phyloP scores from a whole-genome alignment of 2,797 vertebrate species.

The Malurus leucopterus region DNA sequence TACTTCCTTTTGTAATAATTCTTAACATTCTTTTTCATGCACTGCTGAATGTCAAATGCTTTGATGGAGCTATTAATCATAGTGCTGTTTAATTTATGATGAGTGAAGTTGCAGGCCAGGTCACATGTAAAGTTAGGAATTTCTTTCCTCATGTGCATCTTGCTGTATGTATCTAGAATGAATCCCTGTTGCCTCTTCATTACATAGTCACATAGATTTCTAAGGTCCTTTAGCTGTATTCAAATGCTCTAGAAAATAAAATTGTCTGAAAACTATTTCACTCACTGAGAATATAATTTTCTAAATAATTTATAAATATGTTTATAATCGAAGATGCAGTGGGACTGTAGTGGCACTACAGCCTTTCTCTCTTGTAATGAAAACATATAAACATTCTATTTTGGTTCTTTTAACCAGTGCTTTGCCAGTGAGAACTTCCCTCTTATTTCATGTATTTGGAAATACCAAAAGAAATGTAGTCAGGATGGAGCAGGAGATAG shows the following conservation, averaged over 20 bases:
- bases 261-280: not conserved
- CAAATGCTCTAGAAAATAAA: not conserved
- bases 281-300: not conserved
- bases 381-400: not conserved
- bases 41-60: not conserved
- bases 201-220: not conserved
- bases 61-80: not conserved
- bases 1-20: not conserved
- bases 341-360: not conserved
- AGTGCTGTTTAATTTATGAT: rapidly evolving
- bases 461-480: not conserved
- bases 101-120: not conserved
- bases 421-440: not conserved
- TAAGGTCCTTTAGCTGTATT: not conserved
- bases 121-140: not conserved
- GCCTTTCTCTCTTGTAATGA: not conserved
- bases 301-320: not conserved
- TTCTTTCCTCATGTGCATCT: not conserved
- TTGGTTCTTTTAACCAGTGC: rapidly evolving
- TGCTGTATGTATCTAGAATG: not conserved
- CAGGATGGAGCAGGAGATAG: not conserved
- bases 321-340: not conserved
- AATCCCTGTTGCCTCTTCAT: not conserved
- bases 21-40: not conserved
- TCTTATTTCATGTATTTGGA: not conserved